Base-by-base conservation (phyloP, 1,140 invertebrate species). In the Periplaneta americana region DNA sequence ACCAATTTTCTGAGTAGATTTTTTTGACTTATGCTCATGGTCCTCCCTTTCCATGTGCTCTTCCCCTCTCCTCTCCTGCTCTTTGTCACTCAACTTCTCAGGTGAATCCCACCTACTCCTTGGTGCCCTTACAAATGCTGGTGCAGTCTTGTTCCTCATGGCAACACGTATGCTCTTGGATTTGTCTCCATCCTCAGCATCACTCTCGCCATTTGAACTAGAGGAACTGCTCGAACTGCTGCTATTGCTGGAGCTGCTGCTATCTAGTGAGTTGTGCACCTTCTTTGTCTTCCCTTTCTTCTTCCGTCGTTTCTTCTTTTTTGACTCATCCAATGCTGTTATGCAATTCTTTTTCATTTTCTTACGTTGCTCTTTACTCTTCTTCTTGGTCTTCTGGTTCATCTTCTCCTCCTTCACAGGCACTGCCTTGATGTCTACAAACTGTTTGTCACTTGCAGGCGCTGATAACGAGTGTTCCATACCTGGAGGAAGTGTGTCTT, bases 91-190 rank as follows among this genome's bases (percentile, higher is more conserved):
- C 82, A 34, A 8, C 48, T 80, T 80, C 15, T 37, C 79, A 18
- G 80, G 80, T 8, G 80, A 80, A 31, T 80, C 80, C 80, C 80
- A 80, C 80, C 37, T 80, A 78, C 88, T 90, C 84, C 86, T 88
- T 9, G 88, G 79, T 10, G 66, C 34, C 34, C 36, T 78, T 28
- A 78, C 34, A 78, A 32, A 32, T 22, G 33, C 36, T 8, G 35
- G 2, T 31, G 3, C 32, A 17, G n/a, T n/a, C 80, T 92, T 92
- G 82, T 94, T 94, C 33, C 93, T 88, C 93, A 94, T 94, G 1
- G 92, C 89, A 0, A 94, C 92, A 3, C 92, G 89, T 84, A 93
- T 93, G 76, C 92, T 93, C 66, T 90, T 89, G 1, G 91, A 90
- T 77, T 87, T 89, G 83, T 92, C 91, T 13, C 87, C 88, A 75